Evolutionary conservation across 1,140 invertebrate species (phyloP).

Genomic region (Phymastichus coffea): DNA sequence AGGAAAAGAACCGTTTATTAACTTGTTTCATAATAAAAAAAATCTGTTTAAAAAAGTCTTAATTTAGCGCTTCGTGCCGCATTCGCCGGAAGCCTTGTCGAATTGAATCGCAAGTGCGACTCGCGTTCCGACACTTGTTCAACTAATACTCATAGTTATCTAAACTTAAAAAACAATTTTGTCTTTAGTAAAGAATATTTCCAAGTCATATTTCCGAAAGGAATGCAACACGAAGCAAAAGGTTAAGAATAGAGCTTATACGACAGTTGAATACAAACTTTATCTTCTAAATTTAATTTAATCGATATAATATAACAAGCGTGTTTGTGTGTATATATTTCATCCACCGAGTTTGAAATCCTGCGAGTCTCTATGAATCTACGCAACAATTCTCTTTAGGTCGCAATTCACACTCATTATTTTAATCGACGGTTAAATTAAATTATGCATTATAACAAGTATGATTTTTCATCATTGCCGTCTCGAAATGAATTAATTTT

Average conservation of each 20-base stretch:
- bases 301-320: conserved; percentile 33
- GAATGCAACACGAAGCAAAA: conserved; percentile 28
- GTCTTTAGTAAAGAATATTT: conserved; percentile 1
- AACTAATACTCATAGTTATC: conserved; percentile 5
- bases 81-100: conserved; percentile 26
- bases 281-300: conserved; percentile 31
- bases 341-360: conserved; percentile 32
- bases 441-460: conserved; percentile 46
- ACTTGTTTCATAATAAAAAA: conserved; percentile 33
- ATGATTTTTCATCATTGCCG: conserved; percentile 16
- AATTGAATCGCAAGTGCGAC: conserved; percentile 8
- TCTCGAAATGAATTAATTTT: no score
- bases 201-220: conserved; percentile 25
- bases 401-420: conserved; percentile 36
- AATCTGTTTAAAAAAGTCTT: conserved; percentile 34
- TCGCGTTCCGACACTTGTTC: not conserved
- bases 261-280: conserved; percentile 31
- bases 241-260: conserved; percentile 28
- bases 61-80: conserved; percentile 29
- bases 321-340: conserved; percentile 21
- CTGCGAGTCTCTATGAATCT: conserved; percentile 40
- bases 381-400: conserved; percentile 41
- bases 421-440: conserved; percentile 42
- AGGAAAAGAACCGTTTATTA: conserved; percentile 28
- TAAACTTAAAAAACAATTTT: conserved; percentile 5